These are phyloP conservation scores for Heliangelus exortis DNA, from an alignment of 2,797 vertebrate species.

Conservation along the genomic window DNA sequence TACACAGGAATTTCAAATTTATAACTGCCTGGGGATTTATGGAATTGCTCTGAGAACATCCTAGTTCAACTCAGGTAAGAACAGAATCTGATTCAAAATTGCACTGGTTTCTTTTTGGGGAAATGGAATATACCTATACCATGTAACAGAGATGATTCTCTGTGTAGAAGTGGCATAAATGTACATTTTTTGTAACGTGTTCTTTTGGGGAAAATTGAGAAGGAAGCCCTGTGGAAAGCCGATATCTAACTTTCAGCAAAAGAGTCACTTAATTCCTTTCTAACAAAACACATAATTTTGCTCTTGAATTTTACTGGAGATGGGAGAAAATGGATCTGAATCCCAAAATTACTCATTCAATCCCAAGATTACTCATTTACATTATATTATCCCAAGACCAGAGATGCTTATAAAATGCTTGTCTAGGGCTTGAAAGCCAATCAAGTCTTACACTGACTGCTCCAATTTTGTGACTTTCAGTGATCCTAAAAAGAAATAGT, in stretches of 20 bases:
- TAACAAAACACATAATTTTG: neutral
- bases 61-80: neutral
- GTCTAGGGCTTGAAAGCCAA: neutral
- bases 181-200: neutral
- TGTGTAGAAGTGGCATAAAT: neutral
- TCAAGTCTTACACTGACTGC: neutral
- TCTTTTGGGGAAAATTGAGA: neutral
- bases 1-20: neutral
- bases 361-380: neutral
- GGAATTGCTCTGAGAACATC: neutral
- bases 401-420: neutral
- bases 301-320: neutral
- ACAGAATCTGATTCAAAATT: neutral
- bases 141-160: neutral
- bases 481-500: neutral
- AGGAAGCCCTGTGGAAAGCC: neutral
- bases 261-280: neutral
- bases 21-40: neutral
- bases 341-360: neutral
- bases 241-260: neutral
- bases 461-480: neutral
- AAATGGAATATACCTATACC: neutral
- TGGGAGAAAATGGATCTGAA: neutral
- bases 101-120: neutral
- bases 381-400: neutral